Base-by-base conservation (phyloP, 2,888 invertebrate genomes). In the Biston betularia region DNA sequence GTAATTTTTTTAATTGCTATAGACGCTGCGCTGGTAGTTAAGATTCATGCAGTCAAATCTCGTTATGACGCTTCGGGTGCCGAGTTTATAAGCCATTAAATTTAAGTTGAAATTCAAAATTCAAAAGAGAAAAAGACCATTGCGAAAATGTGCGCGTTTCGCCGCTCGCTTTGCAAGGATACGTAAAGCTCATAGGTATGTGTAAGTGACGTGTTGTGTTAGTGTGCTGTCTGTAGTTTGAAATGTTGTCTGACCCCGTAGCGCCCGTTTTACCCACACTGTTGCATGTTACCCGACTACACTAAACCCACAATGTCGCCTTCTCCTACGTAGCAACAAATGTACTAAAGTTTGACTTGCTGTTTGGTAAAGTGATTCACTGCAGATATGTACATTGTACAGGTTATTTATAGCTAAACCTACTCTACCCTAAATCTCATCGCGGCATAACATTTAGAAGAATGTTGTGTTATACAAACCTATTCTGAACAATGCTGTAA, bases 41-140 rank as follows among this genome's bases (percentile, higher is more conserved):
- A 68, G 83, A 88, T 92, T 93, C 92, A 92, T 94, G 94, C 94
- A 94, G 94, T 94, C 93, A 94, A 94, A 95, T 95, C 95, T 95
- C 95, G 95, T 95, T 95, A 95, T 94, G 94, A 94, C 89, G 93
- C 93, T 91, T 66, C 72, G 67, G 73, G 68, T 63, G 64, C 60
- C 56, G 53, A 48, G 46, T 63, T 69, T 69, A 67, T 45, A 42
- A 65, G 52, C 44, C 58, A 15, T 70, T 72, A 75, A 72, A 66
- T 59, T 71, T 71, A 66, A 74, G 70, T 68, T 68, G 60, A 71
- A 50, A 69, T 69, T 71, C 69, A 67, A 69, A 78, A 80, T 76
- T 75, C 79, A 79, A 81, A 84, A 86, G 87, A 89, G 91, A 89
- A 89, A 91, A 89, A 87, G 89, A 88, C 82, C 88, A 89, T 89